Percentiles rank a stretch among this genome's conserved stretches.
Evolutionary conservation across 2,888 invertebrate genomes (phyloP).

Genomic region (Pteria penguin): DNA sequence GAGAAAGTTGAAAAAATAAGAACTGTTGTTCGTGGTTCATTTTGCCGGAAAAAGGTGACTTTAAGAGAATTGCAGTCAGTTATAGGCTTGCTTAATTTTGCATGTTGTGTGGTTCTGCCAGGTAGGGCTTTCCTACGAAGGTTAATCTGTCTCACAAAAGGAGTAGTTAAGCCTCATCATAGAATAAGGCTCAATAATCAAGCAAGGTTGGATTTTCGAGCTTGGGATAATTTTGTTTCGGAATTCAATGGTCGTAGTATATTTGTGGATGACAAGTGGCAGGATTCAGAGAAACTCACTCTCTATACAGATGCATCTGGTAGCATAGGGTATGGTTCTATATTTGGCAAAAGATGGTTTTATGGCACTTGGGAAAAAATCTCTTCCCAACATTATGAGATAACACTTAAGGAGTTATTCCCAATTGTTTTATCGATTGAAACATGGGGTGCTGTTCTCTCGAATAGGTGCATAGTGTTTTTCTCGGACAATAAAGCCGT

Average conservation of each 20-base stretch:
- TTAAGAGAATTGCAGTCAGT: too few relatives aligned
- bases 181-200: conserved; percentile 25
- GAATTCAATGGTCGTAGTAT: conserved; percentile 42
- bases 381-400: conserved; percentile 2
- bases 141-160: too few relatives aligned
- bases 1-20: conserved; percentile 35
- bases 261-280: conserved; percentile 31
- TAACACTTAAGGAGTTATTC: conserved; percentile 45
- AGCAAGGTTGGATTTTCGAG: conserved; percentile 24
- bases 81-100: too few relatives aligned
- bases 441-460: too few relatives aligned
- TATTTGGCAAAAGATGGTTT: conserved; percentile 26
- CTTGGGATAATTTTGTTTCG: conserved; percentile 38
- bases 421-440: conserved; percentile 47
- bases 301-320: conserved; percentile 40
- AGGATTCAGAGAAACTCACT: conserved; percentile 6
- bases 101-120: too few relatives aligned
- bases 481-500: conserved; percentile 42
- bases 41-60: conserved; percentile 27
- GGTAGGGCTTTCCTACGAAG: too few relatives aligned
- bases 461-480: conserved; percentile 29
- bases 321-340: conserved; percentile 38
- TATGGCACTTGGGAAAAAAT: conserved; percentile 26
- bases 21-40: conserved; percentile 20
- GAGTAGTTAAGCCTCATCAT: too few relatives aligned